These are phyloP conservation scores for Trematomus loennbergii DNA, from an alignment of 2,113 vertebrate species.

Conservation along the genomic window DNA sequence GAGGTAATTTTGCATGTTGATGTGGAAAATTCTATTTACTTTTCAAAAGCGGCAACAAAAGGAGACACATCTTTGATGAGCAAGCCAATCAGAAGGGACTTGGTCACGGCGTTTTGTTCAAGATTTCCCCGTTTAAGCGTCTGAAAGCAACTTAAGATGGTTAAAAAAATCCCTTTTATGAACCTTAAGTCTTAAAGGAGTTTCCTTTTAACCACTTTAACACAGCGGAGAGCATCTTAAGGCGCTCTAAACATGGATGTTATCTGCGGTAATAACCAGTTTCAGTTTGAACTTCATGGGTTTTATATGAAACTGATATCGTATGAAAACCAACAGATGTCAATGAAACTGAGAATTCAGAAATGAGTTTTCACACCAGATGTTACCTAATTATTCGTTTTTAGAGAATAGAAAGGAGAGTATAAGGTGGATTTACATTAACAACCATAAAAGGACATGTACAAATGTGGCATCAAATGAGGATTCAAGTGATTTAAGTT, in stretches of 20 bases:
- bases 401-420: not conserved
- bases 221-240: not conserved
- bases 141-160: not conserved
- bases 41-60: not conserved
- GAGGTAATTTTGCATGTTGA: not conserved
- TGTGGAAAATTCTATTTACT: conserved; percentile 22
- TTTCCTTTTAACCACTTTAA: not conserved
- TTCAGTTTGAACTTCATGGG: not conserved
- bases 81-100: not conserved
- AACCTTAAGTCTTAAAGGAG: not conserved
- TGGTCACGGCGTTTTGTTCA: too few relatives aligned
- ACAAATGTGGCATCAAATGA: too few relatives aligned
- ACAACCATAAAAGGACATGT: too few relatives aligned
- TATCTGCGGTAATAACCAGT: not conserved
- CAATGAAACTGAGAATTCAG: conserved; percentile 3
- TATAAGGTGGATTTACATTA: not conserved
- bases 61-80: not conserved
- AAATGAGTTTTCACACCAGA: not conserved
- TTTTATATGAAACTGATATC: not conserved
- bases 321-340: conserved; percentile 33
- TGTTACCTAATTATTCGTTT: not conserved
- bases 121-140: not conserved
- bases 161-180: not conserved
- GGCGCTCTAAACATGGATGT: not conserved
- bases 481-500: not conserved